These are phyloP conservation scores for Nasua narica DNA, from an alignment of 2,797 vertebrate species.

Conservation along the genomic window DNA sequence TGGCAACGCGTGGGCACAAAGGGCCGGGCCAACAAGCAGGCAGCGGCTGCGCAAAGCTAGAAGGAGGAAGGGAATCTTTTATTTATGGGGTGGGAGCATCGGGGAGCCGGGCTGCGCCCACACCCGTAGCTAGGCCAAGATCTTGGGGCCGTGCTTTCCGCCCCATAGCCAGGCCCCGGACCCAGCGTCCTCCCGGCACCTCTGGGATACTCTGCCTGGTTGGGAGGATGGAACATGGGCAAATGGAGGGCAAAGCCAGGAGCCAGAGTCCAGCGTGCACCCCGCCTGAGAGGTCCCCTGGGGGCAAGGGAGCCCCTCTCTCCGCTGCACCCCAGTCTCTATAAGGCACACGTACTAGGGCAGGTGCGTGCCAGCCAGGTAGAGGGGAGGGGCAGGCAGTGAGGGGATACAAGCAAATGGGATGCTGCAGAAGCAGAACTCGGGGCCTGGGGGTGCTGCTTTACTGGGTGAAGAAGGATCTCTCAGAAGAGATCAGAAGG, in stretches of 20 bases:
- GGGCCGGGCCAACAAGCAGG: conserved; percentile 36
- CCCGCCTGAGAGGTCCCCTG: not conserved
- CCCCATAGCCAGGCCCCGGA: not conserved
- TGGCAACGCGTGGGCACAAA: conserved; percentile 73
- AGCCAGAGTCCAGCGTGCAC: not conserved
- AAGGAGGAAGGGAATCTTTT: conserved; percentile 56
- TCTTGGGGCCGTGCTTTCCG: not conserved
- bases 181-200: no score
- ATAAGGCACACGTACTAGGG: not conserved
- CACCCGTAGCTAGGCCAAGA: not conserved
- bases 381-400: not conserved
- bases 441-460: not conserved
- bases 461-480: not conserved
- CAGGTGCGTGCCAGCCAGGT: no score
- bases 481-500: not conserved
- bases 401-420: not conserved
- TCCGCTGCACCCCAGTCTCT: not conserved
- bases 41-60: conserved; percentile 9
- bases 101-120: not conserved
- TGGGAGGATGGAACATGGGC: not conserved
- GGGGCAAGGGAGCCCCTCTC: rapidly evolving
- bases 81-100: conserved; percentile 4
- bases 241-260: not conserved
- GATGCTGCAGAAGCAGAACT: not conserved
- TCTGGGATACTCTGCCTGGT: not conserved